Evolutionary conservation across 1,140 invertebrate genomes (phyloP), one percentile per base, ranked within the genome.

Genomic region (Trichonephila inaurata): DNA sequence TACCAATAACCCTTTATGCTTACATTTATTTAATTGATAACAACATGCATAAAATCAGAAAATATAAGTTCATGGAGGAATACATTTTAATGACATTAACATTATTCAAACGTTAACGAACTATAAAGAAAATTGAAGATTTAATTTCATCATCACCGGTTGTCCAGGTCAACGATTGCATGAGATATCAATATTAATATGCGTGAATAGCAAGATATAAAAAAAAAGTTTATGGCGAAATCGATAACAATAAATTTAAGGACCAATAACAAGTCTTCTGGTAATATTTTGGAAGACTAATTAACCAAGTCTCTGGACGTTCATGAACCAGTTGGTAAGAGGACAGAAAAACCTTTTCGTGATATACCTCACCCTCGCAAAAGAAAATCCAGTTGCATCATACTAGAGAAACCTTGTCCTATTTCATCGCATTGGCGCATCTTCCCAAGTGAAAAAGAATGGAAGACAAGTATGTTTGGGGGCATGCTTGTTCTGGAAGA

Each of bases 371-470:
- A 90, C 89, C 89, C 72, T 64, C 87, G 21, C 24, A 19, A n/a
- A 1, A 12, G 16, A 12, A 69, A 69, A 69, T 69, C 61, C 89
- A 18, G n/a, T 92, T 92, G 90, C 90, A 92, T 85, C 90, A 92
- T 44, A 7, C 72, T 5, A 8, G 19, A 16, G 28, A 64, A 92
- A 77, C 90, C 90, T 92, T 92, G 90, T 92, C 90, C 90, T 61
- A 92, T 69, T 85, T 92, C 10, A 66, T 61, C 33, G 69, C 60
- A 24, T 85, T 16, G 51, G 21, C 40, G 69, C 61, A 58, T 92
- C 90, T 92, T 92, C 90, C 77, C 81, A 66, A 51, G 72, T 51
- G 88, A 89, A 77, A 89, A 40, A 24, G 28, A 61, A 83, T n/a
- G 24, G 44, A 60, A 77, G 62, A 77, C 14, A 24, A 5, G 72